Evolutionary conservation across 2,888 invertebrate genomes (phyloP).

Genomic region (Sericinus montela): DNA sequence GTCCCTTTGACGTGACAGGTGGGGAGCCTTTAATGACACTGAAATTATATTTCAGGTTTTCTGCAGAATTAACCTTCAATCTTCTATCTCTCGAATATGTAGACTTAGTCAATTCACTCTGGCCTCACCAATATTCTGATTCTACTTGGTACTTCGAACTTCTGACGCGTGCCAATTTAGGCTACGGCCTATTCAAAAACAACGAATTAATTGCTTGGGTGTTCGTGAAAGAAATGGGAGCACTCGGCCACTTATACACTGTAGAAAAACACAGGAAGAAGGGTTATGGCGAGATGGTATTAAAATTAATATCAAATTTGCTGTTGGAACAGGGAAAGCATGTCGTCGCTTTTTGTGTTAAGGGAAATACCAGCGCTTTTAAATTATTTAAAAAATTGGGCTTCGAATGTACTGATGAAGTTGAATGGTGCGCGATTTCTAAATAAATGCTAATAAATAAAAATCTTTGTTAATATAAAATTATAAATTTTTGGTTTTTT

Average conservation of each 20-base stretch:
- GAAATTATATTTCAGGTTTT: slow-evolving; percentile 32
- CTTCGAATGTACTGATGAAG: slow-evolving; percentile 27
- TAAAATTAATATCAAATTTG: slow-evolving; percentile 43
- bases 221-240: slow-evolving; percentile 45
- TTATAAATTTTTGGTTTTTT: too few species aligned
- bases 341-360: slow-evolving; percentile 39
- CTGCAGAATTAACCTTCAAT: slow-evolving; percentile 32
- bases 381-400: slow-evolving; percentile 46
- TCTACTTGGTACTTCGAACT: slow-evolving; percentile 40
- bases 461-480: too few species aligned
- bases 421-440: too few species aligned
- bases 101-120: slow-evolving; percentile 37
- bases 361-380: slow-evolving; percentile 37
- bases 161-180: slow-evolving; percentile 40
- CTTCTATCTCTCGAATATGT: slow-evolving; percentile 35
- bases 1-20: too few species aligned
- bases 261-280: slow-evolving; percentile 44
- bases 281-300: slow-evolving; percentile 44
- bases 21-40: too few species aligned
- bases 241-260: slow-evolving; percentile 47
- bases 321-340: slow-evolving; percentile 35
- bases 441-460: too few species aligned
- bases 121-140: slow-evolving; percentile 43
- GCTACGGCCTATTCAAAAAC: slow-evolving; percentile 43
- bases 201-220: slow-evolving; percentile 42